Evolutionary conservation across 37 sponge, comb jelly and placozoan species (phyloP).

Genomic region (Crambe crambe): DNA sequence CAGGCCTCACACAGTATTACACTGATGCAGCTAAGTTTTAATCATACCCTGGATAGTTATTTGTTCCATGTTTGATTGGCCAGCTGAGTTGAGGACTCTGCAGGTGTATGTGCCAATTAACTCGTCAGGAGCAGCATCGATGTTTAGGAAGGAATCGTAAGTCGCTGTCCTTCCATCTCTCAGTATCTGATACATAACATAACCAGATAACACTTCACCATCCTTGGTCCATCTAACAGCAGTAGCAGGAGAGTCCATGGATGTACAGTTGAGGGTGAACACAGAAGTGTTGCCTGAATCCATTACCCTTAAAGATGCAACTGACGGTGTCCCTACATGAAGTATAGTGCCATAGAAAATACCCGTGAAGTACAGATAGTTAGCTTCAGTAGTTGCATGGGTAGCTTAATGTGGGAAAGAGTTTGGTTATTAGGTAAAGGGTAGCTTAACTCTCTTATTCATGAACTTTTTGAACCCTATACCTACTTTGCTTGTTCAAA

Average conservation of each 20-base stretch:
- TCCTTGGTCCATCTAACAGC: slow-evolving; percentile 22
- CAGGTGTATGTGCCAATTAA: slow-evolving; percentile 14
- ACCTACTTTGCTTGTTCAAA: too few relatives aligned
- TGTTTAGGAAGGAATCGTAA: not conserved
- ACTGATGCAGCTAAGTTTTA: too few relatives aligned
- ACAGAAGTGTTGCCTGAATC: not conserved
- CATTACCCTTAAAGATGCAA: not conserved
- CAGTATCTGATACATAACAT: not conserved
- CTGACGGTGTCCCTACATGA: not conserved
- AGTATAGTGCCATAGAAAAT: too few relatives aligned
- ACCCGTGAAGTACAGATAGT: not conserved
- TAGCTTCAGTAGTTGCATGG: not conserved
- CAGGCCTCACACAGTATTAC: too few relatives aligned
- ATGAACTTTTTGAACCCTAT: too few relatives aligned
- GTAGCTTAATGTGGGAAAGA: not conserved
- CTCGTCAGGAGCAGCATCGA: not conserved
- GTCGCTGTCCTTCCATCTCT: slow-evolving; percentile 9
- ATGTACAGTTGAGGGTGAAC: slow-evolving; percentile 17
- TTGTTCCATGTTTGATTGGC: not conserved
- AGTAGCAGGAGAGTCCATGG: slow-evolving; percentile 19
- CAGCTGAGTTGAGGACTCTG: slow-evolving; percentile 8
- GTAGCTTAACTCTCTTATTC: too few relatives aligned
- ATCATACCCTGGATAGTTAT: not conserved
- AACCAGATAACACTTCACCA: not conserved
- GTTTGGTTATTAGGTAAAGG: not conserved